Evolutionary conservation across 2,797 vertebrate genomes (phyloP), one percentile per base, ranked within the genome.

Genomic region (Lindbergichthys nudifrons): DNA sequence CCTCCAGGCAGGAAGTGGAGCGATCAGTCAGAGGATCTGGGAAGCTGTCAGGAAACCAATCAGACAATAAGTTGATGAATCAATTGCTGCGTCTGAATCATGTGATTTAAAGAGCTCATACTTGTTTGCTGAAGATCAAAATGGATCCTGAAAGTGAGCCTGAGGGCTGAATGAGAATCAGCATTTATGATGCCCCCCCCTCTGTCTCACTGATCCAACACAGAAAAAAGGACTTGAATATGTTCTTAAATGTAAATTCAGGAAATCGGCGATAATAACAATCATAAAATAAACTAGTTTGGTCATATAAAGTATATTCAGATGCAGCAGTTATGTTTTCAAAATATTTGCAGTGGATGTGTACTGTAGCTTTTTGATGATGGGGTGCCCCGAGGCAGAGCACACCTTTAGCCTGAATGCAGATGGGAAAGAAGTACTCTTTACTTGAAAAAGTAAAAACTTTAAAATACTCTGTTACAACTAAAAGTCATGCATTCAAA

Each of bases 31-130:
- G 74, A 62, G 69, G 57, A 84, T 87, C 63, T 54, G 64, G 68
- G 77, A 68, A 58, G 80, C 84, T 84, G 85, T 90, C 83, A 85
- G 77, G 76, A 85, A 86, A 74, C 84, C 84, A 86, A 91, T 89
- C 87, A 91, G 81, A 82, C 85, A 89, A 85, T 80, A 87, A 87
- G 80, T 73, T 77, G 83, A 89, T 86, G 77, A 88, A 89, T 89
- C 83, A 88, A 87, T 85, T 79, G 23, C 61, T 41, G 64, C 66
- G 45, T 71, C 60, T 23, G 70, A 74, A 70, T 52, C 86, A 61
- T 73, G 64, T 70, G 87, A 81, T 79, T 72, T 75, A 65, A 83
- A 86, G 77, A 84, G 73, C 79, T 86, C 75, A 65, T 65, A 75
- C 79, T 80, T 78, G 73, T 88, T 87, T 87, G 84, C 48, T 43